Base-by-base conservation (phyloP, 1,140 invertebrate species). In the Pogonomyrmex californicus region DNA sequence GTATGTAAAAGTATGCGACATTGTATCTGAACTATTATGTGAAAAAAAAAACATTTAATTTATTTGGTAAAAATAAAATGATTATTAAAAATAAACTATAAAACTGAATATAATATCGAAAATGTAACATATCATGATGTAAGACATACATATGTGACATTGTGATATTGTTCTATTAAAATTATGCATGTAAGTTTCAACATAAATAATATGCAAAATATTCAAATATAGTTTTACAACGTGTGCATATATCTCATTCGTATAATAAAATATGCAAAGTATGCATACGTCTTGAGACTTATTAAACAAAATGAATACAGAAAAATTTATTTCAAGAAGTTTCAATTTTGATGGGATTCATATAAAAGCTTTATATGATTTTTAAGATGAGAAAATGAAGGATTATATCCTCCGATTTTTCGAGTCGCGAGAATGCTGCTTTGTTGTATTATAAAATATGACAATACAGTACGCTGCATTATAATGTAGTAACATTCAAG, bases 21-120 rank as follows among this genome's bases (percentile, higher is more conserved):
- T 49, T 9, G 12, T 49, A 23, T 36, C 23, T 38, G 10, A 65
- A 78, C 1, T 10, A 36, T n/a, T 49, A 30, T 12, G 4, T 7
- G 17, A 60, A 33, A 71, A 82, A 82, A 3, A 47, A 60, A 73
- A 38, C 56, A 5, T 56, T 71, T 58, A 65, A 76, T 79, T 73
- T 47, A 47, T 58, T 58, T 12, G 47, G 12, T 56, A 71, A 49
- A 56, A 71, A 58, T 73, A 58, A 47, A 23, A 60, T 30, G 36
- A 30, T 73, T 66, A 23, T 23, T 23, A 23, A 23, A 23, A 23
- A 23, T 23, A 23, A 23, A 23, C 23, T 23, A 23, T 23, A 23
- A 70, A 56, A 12, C 73, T 49, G 12, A 38, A 47, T 10, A 36
- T n/a, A 51, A 54, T n/a, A 44, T 14, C 12, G 14, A 83, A 62